phyloP scores from a whole-genome alignment of 1,140 invertebrate species.

The Drosophila kurseongensis region DNA sequence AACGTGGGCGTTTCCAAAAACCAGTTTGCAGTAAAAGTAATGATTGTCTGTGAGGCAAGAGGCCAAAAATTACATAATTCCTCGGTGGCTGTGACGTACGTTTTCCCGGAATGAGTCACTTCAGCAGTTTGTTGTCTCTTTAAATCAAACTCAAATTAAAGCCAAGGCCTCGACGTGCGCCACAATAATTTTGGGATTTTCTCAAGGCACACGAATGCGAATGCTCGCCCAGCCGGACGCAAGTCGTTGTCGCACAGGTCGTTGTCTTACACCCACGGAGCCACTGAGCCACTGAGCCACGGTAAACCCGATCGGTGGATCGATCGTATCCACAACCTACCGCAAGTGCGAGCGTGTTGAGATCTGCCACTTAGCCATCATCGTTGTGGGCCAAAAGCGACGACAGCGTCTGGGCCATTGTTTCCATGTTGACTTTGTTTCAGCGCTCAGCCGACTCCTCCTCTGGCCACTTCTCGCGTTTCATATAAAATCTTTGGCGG shows the following conservation, averaged over 20 bases:
- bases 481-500: conserved; percentile 77
- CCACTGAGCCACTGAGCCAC: background rate
- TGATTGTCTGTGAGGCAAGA: conserved; percentile 60
- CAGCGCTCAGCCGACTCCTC: conserved; percentile 24
- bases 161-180: conserved; percentile 75
- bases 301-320: conserved; percentile 5
- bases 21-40: conserved; percentile 79
- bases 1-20: conserved; percentile 65
- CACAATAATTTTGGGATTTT: conserved; percentile 79
- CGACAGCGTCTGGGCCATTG: conserved; percentile 59
- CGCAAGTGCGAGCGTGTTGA: conserved; percentile 69
- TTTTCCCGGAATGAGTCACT: conserved; percentile 67
- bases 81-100: conserved; percentile 65
- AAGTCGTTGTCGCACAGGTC: conserved; percentile 55
- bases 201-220: conserved; percentile 65
- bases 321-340: conserved; percentile 72
- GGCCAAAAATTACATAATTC: conserved; percentile 63
- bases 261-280: conserved; percentile 66
- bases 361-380: conserved; percentile 51
- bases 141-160: conserved; percentile 78
- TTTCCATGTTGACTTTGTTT: conserved; percentile 51
- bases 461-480: conserved; percentile 71
- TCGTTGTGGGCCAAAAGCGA: conserved; percentile 48
- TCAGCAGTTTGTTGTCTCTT: conserved; percentile 55
- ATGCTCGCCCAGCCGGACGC: conserved; percentile 34